phyloP scores from a whole-genome alignment of 2,113 vertebrate species.

The Anoura caudifer region DNA sequence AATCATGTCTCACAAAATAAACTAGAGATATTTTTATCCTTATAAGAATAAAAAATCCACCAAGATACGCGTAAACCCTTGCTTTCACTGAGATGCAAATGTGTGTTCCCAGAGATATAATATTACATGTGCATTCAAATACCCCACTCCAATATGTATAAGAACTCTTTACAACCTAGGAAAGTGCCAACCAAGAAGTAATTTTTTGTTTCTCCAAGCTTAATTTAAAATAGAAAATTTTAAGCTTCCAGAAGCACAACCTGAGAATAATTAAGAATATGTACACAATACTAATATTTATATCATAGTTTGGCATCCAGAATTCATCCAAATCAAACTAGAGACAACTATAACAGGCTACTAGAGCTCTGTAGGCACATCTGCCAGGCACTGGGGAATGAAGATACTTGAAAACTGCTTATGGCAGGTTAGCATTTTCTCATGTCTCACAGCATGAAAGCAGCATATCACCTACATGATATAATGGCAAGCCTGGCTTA shows the following conservation, averaged over 20 bases:
- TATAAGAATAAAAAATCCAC: neutral
- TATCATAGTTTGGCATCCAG: neutral
- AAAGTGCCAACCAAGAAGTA: neutral
- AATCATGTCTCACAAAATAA: neutral
- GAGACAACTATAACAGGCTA: neutral
- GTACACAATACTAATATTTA: neutral
- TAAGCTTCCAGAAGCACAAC: neutral
- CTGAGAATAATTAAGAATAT: neutral
- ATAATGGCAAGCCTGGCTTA: neutral
- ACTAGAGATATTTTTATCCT: neutral
- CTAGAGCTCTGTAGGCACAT: neutral
- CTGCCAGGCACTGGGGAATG: neutral
- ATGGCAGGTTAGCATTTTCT: neutral
- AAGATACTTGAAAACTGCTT: neutral
- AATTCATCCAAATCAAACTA: neutral
- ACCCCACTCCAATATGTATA: neutral
- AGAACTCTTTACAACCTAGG: neutral
- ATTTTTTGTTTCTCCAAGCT: neutral
- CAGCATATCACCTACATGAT: neutral
- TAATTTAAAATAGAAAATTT: neutral
- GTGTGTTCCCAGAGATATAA: neutral
- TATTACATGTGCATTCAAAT: neutral
- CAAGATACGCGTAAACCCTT: neutral
- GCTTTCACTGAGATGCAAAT: neutral
- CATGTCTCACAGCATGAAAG: neutral